Percentiles rank a stretch among this genome's conserved stretches.
Evolutionary conservation across 2,797 vertebrate species (phyloP).

Genomic region (Menidia menidia): DNA sequence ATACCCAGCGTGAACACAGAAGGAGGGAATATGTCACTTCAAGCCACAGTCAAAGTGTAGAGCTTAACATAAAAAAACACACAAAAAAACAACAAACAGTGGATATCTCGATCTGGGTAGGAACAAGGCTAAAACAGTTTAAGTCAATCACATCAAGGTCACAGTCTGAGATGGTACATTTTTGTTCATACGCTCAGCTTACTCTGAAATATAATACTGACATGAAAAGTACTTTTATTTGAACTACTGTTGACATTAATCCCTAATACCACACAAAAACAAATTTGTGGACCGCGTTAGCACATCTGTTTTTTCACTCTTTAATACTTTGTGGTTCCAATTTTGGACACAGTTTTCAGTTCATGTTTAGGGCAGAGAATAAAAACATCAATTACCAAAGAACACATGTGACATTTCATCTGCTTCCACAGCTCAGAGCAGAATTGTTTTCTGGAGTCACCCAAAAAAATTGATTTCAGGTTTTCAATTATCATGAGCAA

Average conservation of each 20-base stretch:
- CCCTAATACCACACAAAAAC: background rate
- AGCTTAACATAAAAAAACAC: conserved; percentile 38
- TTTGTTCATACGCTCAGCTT: background rate
- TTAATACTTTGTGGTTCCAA: background rate
- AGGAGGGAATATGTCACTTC: conserved; percentile 53
- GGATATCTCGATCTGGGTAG: conserved; percentile 35
- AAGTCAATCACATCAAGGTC: conserved; percentile 25
- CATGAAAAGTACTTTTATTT: background rate
- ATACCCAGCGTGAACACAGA: conserved; percentile 49
- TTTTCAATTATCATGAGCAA: background rate
- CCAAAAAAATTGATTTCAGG: background rate
- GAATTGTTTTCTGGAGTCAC: background rate
- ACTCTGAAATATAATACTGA: conserved; percentile 1
- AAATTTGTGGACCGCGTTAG: background rate
- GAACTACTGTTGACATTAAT: background rate
- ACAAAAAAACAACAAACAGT: conserved; percentile 19
- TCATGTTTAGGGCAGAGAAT: background rate
- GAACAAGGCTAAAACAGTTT: conserved; percentile 34
- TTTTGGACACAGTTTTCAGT: background rate
- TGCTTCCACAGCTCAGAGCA: background rate
- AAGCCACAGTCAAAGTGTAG: conserved; percentile 53
- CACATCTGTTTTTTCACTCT: background rate
- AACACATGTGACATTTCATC: conserved; percentile 8
- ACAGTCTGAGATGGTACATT: conserved; percentile 6
- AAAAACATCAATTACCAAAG: background rate